Evolutionary conservation across 2,888 invertebrate genomes (phyloP), one percentile per base, ranked within the genome.

Genomic region (Cybosia mesomella): DNA sequence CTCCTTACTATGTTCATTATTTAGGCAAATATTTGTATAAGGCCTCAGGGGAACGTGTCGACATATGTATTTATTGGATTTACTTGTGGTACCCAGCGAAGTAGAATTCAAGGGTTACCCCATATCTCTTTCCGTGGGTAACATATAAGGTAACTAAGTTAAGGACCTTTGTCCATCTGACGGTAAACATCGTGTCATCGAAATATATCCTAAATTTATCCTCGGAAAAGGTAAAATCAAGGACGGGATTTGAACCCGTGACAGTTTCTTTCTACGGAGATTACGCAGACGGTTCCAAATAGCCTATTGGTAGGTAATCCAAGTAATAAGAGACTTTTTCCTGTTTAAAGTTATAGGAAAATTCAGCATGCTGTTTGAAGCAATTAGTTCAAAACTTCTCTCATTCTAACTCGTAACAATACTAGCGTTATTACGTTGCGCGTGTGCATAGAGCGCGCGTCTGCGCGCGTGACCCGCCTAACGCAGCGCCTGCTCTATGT

Each of bases 1-100:
- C 59, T 60, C 66, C 64, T 71, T 67, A 64, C 55, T 59, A 43
- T 64, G 53, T 64, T 34, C 21, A 18, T 22, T 63, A 28, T n/a
- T 54, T 59, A 28, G 18, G 3, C 28, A 65, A 69, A 69, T 18
- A 62, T 66, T 69, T 66, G 32, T 58, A 34, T 64, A 39, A 22
- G 28, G 4, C 5, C 34, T 58, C 49, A 43, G 18, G 22, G 22
- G 61, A 54, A 58, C 28, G 32, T 58, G 28, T 32, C 24, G 54
- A 22, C 15, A 13, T 22, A 22, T 49, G n/a, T 49, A n/a, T n/a
- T 49, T n/a, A n/a, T n/a, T 49, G 49, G 49, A 49, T 8, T 7
- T n/a, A 49, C n/a, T n/a, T 49, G n/a, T 49, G 49, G 43, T 43
- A 43, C 43, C 18, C 18, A 18, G n/a, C 1, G n/a, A 49, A 49